Evolutionary conservation across 2,797 vertebrate genomes (phyloP), one percentile per base, ranked within the genome.

Genomic region (Heliangelus exortis): DNA sequence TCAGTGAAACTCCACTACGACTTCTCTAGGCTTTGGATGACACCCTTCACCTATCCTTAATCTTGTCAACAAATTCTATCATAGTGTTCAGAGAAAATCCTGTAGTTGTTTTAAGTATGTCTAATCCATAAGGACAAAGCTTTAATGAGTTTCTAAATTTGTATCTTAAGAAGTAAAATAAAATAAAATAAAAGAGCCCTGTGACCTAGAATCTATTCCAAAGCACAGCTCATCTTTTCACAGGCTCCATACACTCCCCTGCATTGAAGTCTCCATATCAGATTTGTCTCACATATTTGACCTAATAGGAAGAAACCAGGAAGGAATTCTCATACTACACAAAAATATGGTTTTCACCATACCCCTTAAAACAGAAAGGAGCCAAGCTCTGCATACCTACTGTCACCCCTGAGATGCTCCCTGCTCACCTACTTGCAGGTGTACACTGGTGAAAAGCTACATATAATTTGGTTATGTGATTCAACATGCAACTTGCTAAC

Each of bases 81-180:
- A 36, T 23, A 73, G 53, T 91, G 84, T 88, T 89, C 28, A 25
- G 76, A 95, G 92, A 96, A 94, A 92, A 94, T 82, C 87, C 81
- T 59, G 80, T 15, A 71, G 90, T 94, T 94, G 90, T 29, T 91
- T 88, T 92, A 97, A 96, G 87, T 77, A 54, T 79, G 69, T 65
- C 87, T 93, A 73, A 94, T 96, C 92, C 90, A 78, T 45, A 59
- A 92, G 95, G 91, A 94, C 82, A 93, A 94, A 92, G 95, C 88
- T 93, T 84, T 96, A 97, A 97, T 96, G 93, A 96, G 93, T 96
- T 97, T 97, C 97, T 97, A 97, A 97, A 97, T 97, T 96, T 96
- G 51, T 73, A 87, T 79, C 91, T 89, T 87, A 72, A 88, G 83
- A 29, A 94, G 67, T 75, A 89, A 93, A 93, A 95, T 88, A 83